Base-by-base conservation (phyloP, 1,140 invertebrate species). In the Anastrepha obliqua region DNA sequence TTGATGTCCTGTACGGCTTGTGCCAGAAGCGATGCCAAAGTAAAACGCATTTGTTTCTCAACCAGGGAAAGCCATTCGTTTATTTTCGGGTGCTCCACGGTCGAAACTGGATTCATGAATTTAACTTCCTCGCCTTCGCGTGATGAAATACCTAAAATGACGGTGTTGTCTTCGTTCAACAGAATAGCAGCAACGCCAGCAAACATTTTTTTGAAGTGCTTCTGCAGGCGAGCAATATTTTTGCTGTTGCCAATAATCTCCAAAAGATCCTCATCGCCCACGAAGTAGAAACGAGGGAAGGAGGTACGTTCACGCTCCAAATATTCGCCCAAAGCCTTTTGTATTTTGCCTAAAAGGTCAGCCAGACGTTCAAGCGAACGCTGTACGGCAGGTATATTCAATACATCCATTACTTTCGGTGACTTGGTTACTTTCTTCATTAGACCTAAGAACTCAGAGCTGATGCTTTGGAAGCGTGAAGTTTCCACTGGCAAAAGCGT, bases 121-220 rank as follows among this genome's bases (percentile, higher is more conserved):
- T 95, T 94, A 4, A 99, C 98, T 94, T 99, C 98, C 95, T 99
- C 99, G 39, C 99, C 99, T 94, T 99, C 99, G 87, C 98, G 96
- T 0, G 98, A 99, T 0, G 98, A 97, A 81, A 99, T 97, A 58
- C 99, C 99, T 67, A 93, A 64, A 65, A 99, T 98, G 9, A 98
- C 93, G 1, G 96, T 98, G 89, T 98, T 98, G 90, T 99, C 98
- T 90, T 99, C 98, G 91, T 98, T 99, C 29, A 99, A 94, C 9
- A 99, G 95, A 87, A 99, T 99, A 6, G 98, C 96, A 17, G 98
- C 96, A 42, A 99, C 98, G 44, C 99, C 99, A 87, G 99, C 99
- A 94, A 99, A 99, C 99, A 99, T 99, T 94, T 99, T 99, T 94
- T 99, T 99, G 94, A 99, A 99, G 94, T 99, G 99, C 93, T 99